phyloP scores from a whole-genome alignment of 2,888 invertebrate species.

The Habrosyne pyritoides region DNA sequence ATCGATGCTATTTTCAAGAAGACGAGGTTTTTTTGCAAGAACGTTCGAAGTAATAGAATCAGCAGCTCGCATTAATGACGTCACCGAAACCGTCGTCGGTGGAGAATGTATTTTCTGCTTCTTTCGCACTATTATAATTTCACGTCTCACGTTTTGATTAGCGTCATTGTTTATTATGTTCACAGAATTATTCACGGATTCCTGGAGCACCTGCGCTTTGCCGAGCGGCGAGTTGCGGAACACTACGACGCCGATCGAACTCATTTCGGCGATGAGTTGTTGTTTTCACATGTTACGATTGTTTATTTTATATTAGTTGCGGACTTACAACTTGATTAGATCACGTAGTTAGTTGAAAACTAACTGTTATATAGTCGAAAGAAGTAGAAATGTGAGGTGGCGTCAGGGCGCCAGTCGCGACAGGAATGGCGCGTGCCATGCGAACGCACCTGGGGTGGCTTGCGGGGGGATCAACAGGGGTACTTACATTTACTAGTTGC shows the following conservation, averaged over 20 bases:
- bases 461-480: conserved; percentile 81
- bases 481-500: conserved; percentile 82
- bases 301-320: conserved; percentile 58
- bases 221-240: conserved; percentile 83
- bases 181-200: conserved; percentile 84
- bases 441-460: conserved; percentile 77
- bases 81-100: conserved; percentile 68
- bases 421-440: conserved; percentile 82
- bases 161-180: conserved; percentile 78
- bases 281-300: conserved; percentile 70
- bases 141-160: conserved; percentile 66
- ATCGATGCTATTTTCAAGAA: conserved; percentile 73
- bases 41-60: conserved; percentile 57
- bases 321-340: conserved; percentile 41
- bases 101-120: conserved; percentile 69
- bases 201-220: conserved; percentile 86
- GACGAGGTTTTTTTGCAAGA: conserved; percentile 62
- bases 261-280: conserved; percentile 74
- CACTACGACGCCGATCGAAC: conserved; percentile 83
- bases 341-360: conserved; percentile 49
- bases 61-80: conserved; percentile 68
- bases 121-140: conserved; percentile 82
- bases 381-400: conserved; percentile 59
- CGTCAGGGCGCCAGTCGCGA: conserved; percentile 77
- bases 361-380: conserved; percentile 44